Evolutionary conservation across 2,797 vertebrate genomes (phyloP).

Genomic region (Myoxocephalus aenaeus): DNA sequence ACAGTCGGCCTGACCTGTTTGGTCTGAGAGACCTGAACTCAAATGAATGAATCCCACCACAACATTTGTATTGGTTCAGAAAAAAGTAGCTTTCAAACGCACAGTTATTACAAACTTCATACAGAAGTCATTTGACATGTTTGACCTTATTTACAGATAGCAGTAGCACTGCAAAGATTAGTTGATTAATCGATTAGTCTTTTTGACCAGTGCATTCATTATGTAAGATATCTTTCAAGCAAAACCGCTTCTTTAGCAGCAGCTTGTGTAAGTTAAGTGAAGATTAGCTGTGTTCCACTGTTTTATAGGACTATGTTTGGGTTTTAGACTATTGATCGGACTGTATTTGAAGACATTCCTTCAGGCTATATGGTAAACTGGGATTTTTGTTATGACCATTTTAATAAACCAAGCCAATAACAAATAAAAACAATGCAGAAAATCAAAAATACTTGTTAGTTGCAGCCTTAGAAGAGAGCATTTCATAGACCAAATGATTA

Average conservation of each 20-base stretch:
- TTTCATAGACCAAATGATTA: not conserved
- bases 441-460: not conserved
- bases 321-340: not conserved
- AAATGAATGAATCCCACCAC: not conserved
- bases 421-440: not conserved
- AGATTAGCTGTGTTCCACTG: not conserved
- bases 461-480: not conserved
- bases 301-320: not conserved
- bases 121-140: not conserved
- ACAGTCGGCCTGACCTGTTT: constrained; percentile 50
- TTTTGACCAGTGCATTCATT: not conserved
- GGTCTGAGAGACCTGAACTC: constrained; percentile 25
- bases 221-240: not conserved
- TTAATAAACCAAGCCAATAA: not conserved
- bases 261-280: not conserved
- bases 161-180: not conserved
- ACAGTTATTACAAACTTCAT: not conserved
- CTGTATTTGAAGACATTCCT: not conserved
- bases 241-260: not conserved
- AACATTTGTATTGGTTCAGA: not conserved
- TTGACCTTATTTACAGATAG: not conserved
- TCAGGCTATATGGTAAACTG: not conserved
- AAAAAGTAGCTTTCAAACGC: not conserved
- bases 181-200: not conserved
- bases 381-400: not conserved